Evolutionary conservation across 1,140 invertebrate species (phyloP).

Genomic region (Berghia stephanieae): DNA sequence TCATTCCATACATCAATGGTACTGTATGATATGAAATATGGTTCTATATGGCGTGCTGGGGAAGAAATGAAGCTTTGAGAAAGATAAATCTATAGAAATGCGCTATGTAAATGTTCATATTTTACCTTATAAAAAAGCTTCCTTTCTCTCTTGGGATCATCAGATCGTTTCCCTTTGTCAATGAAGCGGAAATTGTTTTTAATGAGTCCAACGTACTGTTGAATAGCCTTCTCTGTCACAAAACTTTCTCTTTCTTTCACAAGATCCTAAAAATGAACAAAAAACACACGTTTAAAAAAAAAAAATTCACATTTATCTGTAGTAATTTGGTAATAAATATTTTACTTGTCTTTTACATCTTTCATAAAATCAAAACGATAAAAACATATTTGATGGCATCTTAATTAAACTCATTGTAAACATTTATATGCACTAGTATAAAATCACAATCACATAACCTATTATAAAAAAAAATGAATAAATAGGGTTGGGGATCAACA

Average conservation of each 20-base stretch:
- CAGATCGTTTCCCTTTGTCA: slow-evolving; percentile 42
- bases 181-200: slow-evolving; percentile 58
- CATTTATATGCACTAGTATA: not conserved
- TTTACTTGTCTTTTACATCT: not conserved
- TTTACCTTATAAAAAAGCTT: slow-evolving; percentile 61
- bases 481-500: too few species aligned
- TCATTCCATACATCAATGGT: not conserved
- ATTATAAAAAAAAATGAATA: too few species aligned
- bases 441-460: too few species aligned
- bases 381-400: too few species aligned
- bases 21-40: not conserved
- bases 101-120: too few species aligned
- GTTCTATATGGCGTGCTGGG: too few species aligned
- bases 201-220: slow-evolving; percentile 58
- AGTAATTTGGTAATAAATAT: not conserved
- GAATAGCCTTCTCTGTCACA: slow-evolving; percentile 55
- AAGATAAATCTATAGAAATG: too few species aligned
- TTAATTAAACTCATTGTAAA: too few species aligned
- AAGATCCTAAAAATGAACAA: slow-evolving; percentile 33
- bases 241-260: slow-evolving; percentile 40
- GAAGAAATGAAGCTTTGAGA: too few species aligned
- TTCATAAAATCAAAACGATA: too few species aligned
- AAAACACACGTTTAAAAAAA: not conserved
- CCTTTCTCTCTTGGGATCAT: slow-evolving; percentile 43
- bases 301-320: not conserved